phyloP scores from a whole-genome alignment of 2,797 vertebrate genomes.

The Echiichthys vipera region DNA sequence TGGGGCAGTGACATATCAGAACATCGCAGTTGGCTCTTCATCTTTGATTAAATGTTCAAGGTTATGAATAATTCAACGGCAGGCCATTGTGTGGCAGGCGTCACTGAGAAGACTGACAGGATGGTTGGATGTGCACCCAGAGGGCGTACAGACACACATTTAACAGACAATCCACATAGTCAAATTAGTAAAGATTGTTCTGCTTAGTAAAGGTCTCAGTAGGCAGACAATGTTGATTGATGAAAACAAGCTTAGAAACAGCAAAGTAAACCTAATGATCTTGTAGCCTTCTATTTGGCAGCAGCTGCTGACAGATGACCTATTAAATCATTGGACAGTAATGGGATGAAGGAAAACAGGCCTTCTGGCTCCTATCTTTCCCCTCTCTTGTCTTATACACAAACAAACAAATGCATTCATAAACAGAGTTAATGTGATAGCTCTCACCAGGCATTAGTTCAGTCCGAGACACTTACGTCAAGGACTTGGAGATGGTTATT shows the following conservation, averaged over 20 bases:
- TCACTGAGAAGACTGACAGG: slow-evolving; percentile 58
- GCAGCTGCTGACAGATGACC: slow-evolving; percentile 49
- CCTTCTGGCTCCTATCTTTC: not conserved
- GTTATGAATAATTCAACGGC: slow-evolving; percentile 76
- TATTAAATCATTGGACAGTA: slow-evolving; percentile 22
- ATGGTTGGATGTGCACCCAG: slow-evolving; percentile 40
- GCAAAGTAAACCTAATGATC: slow-evolving; percentile 55
- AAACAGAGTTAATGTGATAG: slow-evolving; percentile 25
- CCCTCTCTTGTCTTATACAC: not conserved
- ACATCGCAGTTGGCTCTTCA: slow-evolving; percentile 54
- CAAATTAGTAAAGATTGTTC: slow-evolving; percentile 73
- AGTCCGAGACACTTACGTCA: slow-evolving; percentile 21
- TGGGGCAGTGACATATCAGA: slow-evolving; percentile 48
- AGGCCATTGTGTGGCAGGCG: slow-evolving; percentile 52
- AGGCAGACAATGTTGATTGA: slow-evolving; percentile 51
- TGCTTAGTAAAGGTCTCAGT: slow-evolving; percentile 63
- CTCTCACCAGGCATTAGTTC: slow-evolving; percentile 33
- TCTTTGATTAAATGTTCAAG: slow-evolving; percentile 74
- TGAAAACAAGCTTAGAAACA: slow-evolving; percentile 38
- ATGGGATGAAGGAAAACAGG: slow-evolving; percentile 32
- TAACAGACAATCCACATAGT: slow-evolving; percentile 60
- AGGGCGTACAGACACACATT: slow-evolving; percentile 48
- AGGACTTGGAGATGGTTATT: slow-evolving; percentile 3
- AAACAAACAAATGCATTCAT: slow-evolving; percentile 36
- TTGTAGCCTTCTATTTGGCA: slow-evolving; percentile 42